Percentiles rank a stretch among this genome's conserved stretches.
Evolutionary conservation across 1,140 invertebrate genomes (phyloP).

Genomic region (Caenorhabditis remanei): DNA sequence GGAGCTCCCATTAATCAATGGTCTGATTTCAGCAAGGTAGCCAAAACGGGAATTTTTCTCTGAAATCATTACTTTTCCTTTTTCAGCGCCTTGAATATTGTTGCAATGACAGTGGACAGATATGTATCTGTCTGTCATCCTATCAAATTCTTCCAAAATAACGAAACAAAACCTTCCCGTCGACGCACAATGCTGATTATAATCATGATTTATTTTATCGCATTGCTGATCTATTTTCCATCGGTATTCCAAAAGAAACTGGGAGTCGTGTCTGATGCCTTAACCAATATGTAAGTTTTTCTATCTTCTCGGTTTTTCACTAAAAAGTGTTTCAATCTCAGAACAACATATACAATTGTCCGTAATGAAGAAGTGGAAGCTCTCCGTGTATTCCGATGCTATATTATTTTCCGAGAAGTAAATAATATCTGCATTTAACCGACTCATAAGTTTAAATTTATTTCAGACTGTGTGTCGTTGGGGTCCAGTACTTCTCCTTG

Average conservation of each 20-base stretch:
- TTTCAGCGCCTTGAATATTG: conserved; percentile 71
- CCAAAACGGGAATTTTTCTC: background rate
- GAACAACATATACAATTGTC: conserved; percentile 25
- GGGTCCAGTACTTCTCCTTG: conserved; percentile 72
- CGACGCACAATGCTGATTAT: conserved; percentile 65
- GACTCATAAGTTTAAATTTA: background rate
- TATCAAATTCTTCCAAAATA: conserved; percentile 70
- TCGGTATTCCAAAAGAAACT: conserved; percentile 69
- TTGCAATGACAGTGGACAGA: conserved; percentile 74
- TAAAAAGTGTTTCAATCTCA: conserved; percentile 17
- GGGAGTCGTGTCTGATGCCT: conserved; percentile 4
- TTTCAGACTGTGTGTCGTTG: conserved; percentile 73
- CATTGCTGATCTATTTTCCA: conserved; percentile 71
- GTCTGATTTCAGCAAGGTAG: conserved; percentile 73
- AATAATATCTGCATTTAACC: background rate
- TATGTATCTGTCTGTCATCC: conserved; percentile 72
- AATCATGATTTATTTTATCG: conserved; percentile 65
- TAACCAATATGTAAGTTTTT: conserved; percentile 56
- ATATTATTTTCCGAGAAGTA: background rate
- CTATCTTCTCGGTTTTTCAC: conserved; percentile 53
- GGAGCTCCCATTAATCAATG: conserved; percentile 73
- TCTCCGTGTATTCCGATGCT: background rate
- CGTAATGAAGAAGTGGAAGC: conserved; percentile 2
- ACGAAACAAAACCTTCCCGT: conserved; percentile 63
- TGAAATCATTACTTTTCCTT: background rate